Base-by-base conservation (phyloP, 92 coral and sea anemone species). In the Pocillopora meandrina region DNA sequence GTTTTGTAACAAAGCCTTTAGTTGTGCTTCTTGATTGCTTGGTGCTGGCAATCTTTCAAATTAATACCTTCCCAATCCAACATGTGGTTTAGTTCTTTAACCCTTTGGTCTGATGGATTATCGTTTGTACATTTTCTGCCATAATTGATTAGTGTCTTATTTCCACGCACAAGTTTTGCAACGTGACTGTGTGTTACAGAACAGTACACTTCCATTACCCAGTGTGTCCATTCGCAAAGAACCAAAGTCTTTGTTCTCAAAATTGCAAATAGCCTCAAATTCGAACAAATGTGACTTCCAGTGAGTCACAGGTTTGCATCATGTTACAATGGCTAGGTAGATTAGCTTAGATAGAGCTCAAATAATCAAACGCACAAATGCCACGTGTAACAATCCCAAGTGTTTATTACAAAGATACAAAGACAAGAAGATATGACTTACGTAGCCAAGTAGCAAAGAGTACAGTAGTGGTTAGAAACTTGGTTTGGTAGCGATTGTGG, bases 21-120 rank as follows among this genome's bases (percentile, higher is more conserved):
- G 18, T 75, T 56, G 80, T 14, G n/a, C 80, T 75, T 75, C 80
- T 58, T 72, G 76, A 72, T 72, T 72, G 76, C 20, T 47, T 72
- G 36, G 59, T 23, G 18, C n/a, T 72, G 12, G 6, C 58, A 72
- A 47, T 49, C 60, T 72, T 72, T 72, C 76, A 58, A 72, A 72
- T 72, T 23, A 12, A 75, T 60, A 56, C 80, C 66, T 10, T 75
- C 66, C 66, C 80, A 75, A 33, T 75, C 80, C 42, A 58, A 16
- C 34, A 47, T 75, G 19, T 58, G 60, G 21, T 72, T 72, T 47
- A 15, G 21, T 35, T 72, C 76, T 0, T 42, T 72, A 47, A 36
- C n/a, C 52, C 60, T 42, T 35, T 47, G 35, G 76, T 35, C 52
- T 2, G 76, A 72, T 72, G 76, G 11, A 72, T 72, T 72, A 72